phyloP scores from a whole-genome alignment of 1,140 invertebrate genomes.

The Vollenhovia emeryi region DNA sequence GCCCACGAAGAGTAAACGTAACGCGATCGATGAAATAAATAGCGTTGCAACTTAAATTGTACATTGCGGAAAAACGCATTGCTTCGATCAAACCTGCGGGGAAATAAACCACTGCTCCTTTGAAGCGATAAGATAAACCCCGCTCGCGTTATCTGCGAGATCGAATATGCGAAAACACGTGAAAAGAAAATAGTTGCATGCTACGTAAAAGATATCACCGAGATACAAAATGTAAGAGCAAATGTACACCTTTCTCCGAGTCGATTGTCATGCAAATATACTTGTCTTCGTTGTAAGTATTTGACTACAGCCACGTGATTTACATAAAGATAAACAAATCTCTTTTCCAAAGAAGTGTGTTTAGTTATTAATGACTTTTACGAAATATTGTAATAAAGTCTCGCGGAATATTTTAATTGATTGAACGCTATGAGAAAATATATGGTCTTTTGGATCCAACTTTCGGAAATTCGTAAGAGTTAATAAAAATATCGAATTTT shows the following conservation, averaged over 20 bases:
- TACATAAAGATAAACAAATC: background rate
- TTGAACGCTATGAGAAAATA: background rate
- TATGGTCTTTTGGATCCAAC: background rate
- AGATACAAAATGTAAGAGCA: background rate
- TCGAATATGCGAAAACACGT: constrained; percentile 9
- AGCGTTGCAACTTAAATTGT: constrained; percentile 10
- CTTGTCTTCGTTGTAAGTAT: background rate
- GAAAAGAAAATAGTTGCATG: background rate
- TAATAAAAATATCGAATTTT: background rate
- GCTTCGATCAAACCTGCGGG: background rate
- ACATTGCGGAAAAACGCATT: constrained; percentile 19
- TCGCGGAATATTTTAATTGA: background rate
- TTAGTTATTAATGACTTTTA: background rate
- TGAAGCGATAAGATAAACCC: constrained; percentile 39
- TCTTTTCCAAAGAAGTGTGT: background rate
- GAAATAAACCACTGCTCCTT: constrained; percentile 26
- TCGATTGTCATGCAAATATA: background rate
- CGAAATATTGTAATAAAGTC: background rate
- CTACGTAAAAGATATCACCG: background rate
- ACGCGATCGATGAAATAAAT: constrained; percentile 36
- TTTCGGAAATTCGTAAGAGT: background rate
- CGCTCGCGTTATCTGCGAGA: background rate
- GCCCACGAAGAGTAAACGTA: background rate
- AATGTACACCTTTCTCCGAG: background rate
- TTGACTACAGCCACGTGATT: background rate